Conservation (phyloP, 2,113 vertebrate species). For the Orientallactaga bullata region DNA sequence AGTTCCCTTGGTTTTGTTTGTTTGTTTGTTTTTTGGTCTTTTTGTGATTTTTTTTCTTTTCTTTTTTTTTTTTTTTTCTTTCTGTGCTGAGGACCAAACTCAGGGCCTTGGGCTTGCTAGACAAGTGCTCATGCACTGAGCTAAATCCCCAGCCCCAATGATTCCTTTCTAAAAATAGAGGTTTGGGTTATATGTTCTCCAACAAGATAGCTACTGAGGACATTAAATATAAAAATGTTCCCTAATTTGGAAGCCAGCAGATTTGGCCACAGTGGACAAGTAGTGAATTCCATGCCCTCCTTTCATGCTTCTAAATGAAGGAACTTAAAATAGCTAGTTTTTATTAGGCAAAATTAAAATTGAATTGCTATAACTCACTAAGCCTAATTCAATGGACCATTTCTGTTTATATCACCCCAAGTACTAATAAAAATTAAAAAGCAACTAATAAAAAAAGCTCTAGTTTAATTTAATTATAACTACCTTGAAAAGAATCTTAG, state of each 20-base stretch:
- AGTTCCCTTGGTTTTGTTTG: no score
- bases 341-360: constrained; percentile 46
- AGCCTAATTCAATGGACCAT: constrained; percentile 1
- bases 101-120: no score
- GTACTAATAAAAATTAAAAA: constrained; percentile 62
- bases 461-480: constrained; percentile 48
- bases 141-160: no score
- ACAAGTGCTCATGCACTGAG: no score
- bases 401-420: constrained; percentile 49
- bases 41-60: no score
- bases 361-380: constrained; percentile 50
- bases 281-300: not conserved
- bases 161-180: not conserved
- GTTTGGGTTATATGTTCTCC: not conserved
- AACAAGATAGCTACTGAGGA: not conserved
- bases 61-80: no score
- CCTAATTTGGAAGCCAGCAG: not conserved
- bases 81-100: no score
- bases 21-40: no score
- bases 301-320: not conserved
- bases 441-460: constrained; percentile 44
- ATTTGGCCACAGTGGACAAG: not conserved
- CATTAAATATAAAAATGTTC: not conserved
- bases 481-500: not conserved
- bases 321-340: constrained; percentile 22